These are phyloP conservation scores for Torymus tubicola DNA, from an alignment of 2,888 invertebrate species.

Conservation along the genomic window DNA sequence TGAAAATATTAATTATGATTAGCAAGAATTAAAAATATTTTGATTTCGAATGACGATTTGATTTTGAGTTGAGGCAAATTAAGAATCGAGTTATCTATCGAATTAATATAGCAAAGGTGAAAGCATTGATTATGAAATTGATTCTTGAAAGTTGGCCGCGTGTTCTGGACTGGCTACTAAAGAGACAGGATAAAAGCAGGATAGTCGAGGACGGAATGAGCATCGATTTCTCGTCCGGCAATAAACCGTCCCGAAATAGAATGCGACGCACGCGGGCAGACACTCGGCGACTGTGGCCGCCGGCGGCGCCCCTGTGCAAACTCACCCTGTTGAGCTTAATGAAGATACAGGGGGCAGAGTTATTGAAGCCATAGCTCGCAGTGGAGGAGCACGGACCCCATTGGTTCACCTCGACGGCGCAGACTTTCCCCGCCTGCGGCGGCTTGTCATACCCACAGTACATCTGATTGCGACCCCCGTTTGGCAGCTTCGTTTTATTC, in stretches of 20 bases:
- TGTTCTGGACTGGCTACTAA: too few species aligned
- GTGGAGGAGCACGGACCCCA: constrained; percentile 78
- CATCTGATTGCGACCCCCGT: constrained; percentile 78
- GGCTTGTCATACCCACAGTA: constrained; percentile 79
- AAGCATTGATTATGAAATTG: too few species aligned
- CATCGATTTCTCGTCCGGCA: constrained; percentile 37
- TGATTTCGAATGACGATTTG: too few species aligned
- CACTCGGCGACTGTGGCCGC: neutral
- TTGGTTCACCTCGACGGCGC: constrained; percentile 77
- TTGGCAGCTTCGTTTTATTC: constrained; percentile 70
- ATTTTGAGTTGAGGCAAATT: too few species aligned
- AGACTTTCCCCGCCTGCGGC: constrained; percentile 77
- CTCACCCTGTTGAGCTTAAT: constrained; percentile 89
- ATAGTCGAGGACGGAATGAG: too few species aligned
- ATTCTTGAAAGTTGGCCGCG: too few species aligned
- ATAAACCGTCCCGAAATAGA: constrained; percentile 44
- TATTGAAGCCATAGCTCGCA: constrained; percentile 83
- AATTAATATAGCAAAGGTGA: too few species aligned
- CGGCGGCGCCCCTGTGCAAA: constrained; percentile 35
- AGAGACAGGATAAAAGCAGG: too few species aligned
- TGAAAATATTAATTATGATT: constrained; percentile 67
- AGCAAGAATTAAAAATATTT: too few species aligned
- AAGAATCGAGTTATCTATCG: too few species aligned
- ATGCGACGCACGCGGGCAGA: neutral
- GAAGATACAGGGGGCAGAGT: constrained; percentile 88